Evolutionary conservation across 2,888 invertebrate species (phyloP).

Genomic region (Acrobasis repandana): DNA sequence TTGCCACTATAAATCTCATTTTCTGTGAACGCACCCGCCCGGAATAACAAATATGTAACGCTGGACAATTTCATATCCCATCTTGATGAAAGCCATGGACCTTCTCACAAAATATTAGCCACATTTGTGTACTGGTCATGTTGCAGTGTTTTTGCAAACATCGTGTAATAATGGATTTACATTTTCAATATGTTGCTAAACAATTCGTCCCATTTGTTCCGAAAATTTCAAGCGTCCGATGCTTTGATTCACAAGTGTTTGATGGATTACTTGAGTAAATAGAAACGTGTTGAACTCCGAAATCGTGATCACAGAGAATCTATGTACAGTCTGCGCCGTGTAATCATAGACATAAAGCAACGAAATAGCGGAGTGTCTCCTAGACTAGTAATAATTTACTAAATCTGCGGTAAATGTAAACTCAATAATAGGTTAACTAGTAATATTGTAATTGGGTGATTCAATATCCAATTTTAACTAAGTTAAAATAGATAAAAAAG

Average conservation of each 20-base stretch:
- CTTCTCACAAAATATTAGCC: background rate
- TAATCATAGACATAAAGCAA: background rate
- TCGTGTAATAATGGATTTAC: conserved; percentile 1
- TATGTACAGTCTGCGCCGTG: conserved; percentile 20
- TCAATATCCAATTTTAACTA: too few relatives aligned
- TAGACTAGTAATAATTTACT: too few relatives aligned
- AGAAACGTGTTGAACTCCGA: conserved; percentile 35
- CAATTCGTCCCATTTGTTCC: conserved; percentile 23
- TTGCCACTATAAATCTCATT: conserved; percentile 77
- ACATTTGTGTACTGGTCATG: background rate
- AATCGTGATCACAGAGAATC: conserved; percentile 34
- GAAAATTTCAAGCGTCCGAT: conserved; percentile 22
- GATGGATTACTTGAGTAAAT: conserved; percentile 32
- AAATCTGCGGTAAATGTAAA: too few relatives aligned
- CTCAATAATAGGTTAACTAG: too few relatives aligned
- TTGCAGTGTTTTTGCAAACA: background rate
- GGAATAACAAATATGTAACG: conserved; percentile 64
- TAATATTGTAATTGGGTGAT: too few relatives aligned
- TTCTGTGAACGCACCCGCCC: conserved; percentile 64
- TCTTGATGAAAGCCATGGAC: conserved; percentile 22
- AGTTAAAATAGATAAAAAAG: too few relatives aligned
- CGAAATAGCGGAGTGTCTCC: background rate
- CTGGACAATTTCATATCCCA: conserved; percentile 51
- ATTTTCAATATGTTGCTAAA: conserved; percentile 4
- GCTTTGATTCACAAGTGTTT: conserved; percentile 25